Percentiles rank a stretch among this genome's conserved stretches.
Evolutionary conservation across 2,888 invertebrate genomes (phyloP).

Genomic region (Dryococelus australis): DNA sequence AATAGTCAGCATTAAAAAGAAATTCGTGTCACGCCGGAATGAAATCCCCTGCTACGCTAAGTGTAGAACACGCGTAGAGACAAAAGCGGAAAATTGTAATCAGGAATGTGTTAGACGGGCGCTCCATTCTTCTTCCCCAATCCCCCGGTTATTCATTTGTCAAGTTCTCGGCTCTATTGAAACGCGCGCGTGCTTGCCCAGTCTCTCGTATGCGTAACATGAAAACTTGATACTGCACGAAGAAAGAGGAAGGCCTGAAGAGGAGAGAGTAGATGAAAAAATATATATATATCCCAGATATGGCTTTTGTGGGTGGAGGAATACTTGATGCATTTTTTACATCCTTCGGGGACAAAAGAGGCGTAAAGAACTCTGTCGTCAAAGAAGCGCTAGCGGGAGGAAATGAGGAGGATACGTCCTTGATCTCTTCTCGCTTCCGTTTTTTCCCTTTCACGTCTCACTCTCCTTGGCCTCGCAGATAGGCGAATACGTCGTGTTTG

Average conservation of each 20-base stretch:
- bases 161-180: background rate
- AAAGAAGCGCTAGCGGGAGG: background rate
- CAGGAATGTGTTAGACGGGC: background rate
- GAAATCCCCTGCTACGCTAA: background rate
- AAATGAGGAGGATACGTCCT: background rate
- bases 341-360: background rate
- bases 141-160: constrained; percentile 5
- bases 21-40: background rate
- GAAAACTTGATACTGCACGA: background rate
- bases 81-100: background rate
- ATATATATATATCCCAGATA: background rate
- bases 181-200: background rate
- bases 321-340: constrained; percentile 1
- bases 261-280: background rate
- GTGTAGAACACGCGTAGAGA: background rate
- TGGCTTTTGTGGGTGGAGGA: background rate
- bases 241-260: background rate
- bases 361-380: background rate
- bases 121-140: background rate
- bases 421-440: background rate
- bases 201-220: background rate
- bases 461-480: background rate
- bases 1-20: background rate
- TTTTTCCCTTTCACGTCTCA: background rate
- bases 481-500: background rate